phyloP scores from a whole-genome alignment of 2,888 invertebrate species.

The Zonitis immaculata region DNA sequence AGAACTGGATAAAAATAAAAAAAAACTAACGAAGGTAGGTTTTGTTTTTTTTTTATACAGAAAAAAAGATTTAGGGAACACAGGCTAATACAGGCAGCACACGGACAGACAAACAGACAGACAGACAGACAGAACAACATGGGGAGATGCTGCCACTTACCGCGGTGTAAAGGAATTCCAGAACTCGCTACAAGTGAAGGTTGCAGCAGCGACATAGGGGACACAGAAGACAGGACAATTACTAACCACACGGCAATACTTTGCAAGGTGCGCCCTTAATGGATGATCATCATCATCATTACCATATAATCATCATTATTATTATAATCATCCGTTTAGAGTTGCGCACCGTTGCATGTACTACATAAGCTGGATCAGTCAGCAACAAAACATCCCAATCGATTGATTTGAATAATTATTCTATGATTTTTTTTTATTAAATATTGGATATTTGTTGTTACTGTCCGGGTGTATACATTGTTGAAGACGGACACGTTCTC shows the following conservation, averaged over 20 bases:
- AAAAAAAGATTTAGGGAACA: constrained; percentile 38
- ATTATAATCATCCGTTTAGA: constrained; percentile 4
- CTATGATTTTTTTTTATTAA: no score
- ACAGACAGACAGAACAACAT: constrained; percentile 47
- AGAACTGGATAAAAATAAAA: constrained; percentile 43
- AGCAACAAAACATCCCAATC: constrained; percentile 8
- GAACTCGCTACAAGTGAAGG: constrained; percentile 80
- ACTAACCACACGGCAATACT: constrained; percentile 50
- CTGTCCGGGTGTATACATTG: constrained; percentile 28
- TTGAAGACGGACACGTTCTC: constrained; percentile 31
- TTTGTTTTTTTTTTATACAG: no score
- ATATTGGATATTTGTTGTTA: constrained; percentile 13
- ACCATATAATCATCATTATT: background rate
- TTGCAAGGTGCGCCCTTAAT: constrained; percentile 25
- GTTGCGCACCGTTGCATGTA: constrained; percentile 32
- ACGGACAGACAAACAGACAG: constrained; percentile 45
- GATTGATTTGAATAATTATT: background rate
- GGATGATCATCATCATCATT: constrained; percentile 4
- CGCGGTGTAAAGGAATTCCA: constrained; percentile 98
- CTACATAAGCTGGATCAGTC: constrained; percentile 38
- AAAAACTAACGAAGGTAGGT: constrained; percentile 54
- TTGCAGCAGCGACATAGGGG: constrained; percentile 67
- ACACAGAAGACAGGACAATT: constrained; percentile 58
- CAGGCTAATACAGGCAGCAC: constrained; percentile 49
- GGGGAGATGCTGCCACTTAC: constrained; percentile 74